Conservation (phyloP, 2,888 invertebrate genomes). For the Volucella inanis region DNA sequence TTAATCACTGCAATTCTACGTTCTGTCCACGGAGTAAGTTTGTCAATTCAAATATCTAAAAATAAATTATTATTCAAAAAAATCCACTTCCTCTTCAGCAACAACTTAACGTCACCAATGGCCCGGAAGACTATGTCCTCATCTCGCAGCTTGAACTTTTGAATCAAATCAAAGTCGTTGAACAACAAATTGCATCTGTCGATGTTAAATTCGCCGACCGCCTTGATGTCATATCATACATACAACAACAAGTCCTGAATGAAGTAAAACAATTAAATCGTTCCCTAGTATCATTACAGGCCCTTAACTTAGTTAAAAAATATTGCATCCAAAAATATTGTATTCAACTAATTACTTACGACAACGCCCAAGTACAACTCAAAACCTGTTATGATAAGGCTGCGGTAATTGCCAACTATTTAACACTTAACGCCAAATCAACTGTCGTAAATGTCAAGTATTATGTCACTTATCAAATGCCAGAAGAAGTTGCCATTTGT, state of each 20-base stretch:
- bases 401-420: no score
- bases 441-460: no score
- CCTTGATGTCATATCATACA: not conserved
- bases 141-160: slow-evolving; percentile 32
- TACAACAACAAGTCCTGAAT: slow-evolving; percentile 25
- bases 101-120: slow-evolving; percentile 1
- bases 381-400: slow-evolving; percentile 17
- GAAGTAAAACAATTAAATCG: slow-evolving; percentile 29
- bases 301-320: slow-evolving; percentile 24
- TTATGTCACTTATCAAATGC: no score
- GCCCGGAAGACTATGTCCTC: slow-evolving; percentile 31
- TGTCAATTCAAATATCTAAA: no score
- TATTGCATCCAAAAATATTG: slow-evolving; percentile 55
- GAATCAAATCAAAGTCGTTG: slow-evolving; percentile 17
- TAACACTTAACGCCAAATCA: no score
- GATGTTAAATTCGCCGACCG: slow-evolving; percentile 26
- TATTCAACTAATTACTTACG: slow-evolving; percentile 4
- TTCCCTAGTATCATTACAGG: slow-evolving; percentile 23
- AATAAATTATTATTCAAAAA: no score
- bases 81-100: not conserved
- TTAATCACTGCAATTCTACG: no score
- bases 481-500: no score
- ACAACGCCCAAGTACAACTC: not conserved
- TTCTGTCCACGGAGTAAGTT: no score
- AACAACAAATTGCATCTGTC: slow-evolving; percentile 15